Conservation (phyloP, 2,797 vertebrate species). For the Neosilurus mollespiculum region DNA sequence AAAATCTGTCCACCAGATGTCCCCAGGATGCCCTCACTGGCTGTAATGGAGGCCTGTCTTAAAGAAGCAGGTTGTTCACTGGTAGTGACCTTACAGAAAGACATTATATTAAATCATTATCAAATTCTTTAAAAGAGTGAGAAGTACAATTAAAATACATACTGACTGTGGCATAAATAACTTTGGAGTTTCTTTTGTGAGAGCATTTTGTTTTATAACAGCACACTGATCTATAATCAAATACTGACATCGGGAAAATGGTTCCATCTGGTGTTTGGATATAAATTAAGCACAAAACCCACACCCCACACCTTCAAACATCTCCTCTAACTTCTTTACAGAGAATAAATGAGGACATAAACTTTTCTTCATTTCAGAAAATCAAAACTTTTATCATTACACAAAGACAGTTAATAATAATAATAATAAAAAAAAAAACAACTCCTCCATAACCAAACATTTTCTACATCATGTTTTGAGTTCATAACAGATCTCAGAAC, state of each 20-base stretch:
- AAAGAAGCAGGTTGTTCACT: neutral
- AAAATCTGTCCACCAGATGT: neutral
- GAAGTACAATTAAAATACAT: neutral
- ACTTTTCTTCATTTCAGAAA: constrained; percentile 18
- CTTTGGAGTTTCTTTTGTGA: neutral
- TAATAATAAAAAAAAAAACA: constrained; percentile 24
- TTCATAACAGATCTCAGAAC: constrained; percentile 27
- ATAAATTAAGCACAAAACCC: constrained; percentile 15
- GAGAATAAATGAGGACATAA: neutral
- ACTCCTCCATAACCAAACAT: neutral
- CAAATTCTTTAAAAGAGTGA: neutral
- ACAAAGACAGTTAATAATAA: constrained; percentile 37
- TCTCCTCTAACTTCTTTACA: neutral
- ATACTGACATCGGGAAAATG: constrained; percentile 56
- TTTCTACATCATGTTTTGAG: constrained; percentile 19
- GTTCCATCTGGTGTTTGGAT: constrained; percentile 69
- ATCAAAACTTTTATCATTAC: constrained; percentile 41
- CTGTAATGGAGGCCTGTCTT: neutral
- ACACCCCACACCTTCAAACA: neutral
- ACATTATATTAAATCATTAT: neutral
- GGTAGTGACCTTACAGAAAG: neutral
- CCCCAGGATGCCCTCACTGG: neutral
- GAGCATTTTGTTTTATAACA: neutral
- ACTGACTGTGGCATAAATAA: neutral
- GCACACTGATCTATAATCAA: neutral